These are phyloP conservation scores for Pogonophryne albipinna DNA, from an alignment of 2,797 vertebrate genomes.

Conservation along the genomic window DNA sequence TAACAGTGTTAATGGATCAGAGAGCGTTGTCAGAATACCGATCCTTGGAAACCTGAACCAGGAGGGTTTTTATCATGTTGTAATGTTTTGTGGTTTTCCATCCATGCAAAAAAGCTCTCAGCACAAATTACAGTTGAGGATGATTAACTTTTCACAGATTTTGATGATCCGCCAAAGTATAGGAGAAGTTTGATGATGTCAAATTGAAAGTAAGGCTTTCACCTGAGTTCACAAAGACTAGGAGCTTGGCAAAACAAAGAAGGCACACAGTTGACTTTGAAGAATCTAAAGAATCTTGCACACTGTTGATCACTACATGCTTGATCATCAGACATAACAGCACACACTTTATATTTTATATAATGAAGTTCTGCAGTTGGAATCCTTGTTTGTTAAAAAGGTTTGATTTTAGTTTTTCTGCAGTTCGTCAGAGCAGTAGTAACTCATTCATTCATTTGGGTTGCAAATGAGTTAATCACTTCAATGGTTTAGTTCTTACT, in stretches of 20 bases:
- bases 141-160: fast-evolving
- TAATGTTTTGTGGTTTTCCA: no score
- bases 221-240: not conserved
- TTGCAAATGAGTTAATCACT: not conserved
- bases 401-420: not conserved
- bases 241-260: no score
- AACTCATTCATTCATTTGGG: not conserved
- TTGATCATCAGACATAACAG: no score
- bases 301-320: not conserved
- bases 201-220: not conserved
- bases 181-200: not conserved
- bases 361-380: no score
- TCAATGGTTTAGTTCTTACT: not conserved
- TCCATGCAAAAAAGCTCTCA: no score
- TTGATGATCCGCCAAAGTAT: not conserved
- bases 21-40: not conserved
- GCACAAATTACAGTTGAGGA: not conserved
- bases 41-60: not conserved
- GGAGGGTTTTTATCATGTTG: not conserved
- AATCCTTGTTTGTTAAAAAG: not conserved
- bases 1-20: no score
- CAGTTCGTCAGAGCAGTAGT: not conserved
- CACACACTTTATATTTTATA: no score
- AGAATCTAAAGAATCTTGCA: not conserved
- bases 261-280: not conserved